Evolutionary conservation across 2,113 vertebrate species (phyloP).

Genomic region (Ophthalmolycus amberensis): DNA sequence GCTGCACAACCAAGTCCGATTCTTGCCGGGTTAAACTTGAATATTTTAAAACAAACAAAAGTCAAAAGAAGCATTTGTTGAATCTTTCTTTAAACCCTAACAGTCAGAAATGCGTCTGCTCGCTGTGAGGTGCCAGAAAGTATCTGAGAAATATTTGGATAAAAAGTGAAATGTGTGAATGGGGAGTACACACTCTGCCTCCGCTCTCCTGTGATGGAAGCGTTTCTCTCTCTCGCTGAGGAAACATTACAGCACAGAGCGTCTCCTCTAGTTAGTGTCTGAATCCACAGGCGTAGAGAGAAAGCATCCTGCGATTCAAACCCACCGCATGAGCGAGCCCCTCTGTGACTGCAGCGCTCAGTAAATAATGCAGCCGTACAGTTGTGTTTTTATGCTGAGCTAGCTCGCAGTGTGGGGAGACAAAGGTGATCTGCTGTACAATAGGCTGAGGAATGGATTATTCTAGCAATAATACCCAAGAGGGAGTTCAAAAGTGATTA

Average conservation of each 20-base stretch:
- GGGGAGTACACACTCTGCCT: slow-evolving; percentile 15
- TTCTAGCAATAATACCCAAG: slow-evolving; percentile 39
- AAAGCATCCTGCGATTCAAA: slow-evolving; percentile 39
- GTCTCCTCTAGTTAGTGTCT: slow-evolving; percentile 10
- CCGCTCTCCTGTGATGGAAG: slow-evolving; percentile 16
- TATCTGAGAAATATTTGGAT: slow-evolving; percentile 46
- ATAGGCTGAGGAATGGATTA: slow-evolving; percentile 32
- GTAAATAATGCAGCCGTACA: slow-evolving; percentile 25
- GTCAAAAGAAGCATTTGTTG: slow-evolving; percentile 39
- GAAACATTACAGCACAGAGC: background rate
- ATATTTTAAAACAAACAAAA: slow-evolving; percentile 29
- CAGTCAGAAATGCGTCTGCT: slow-evolving; percentile 24
- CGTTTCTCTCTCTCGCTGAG: slow-evolving; percentile 23
- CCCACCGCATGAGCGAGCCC: slow-evolving; percentile 18
- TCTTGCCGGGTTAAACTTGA: slow-evolving; percentile 16
- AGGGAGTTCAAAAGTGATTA: slow-evolving; percentile 26
- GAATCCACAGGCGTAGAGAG: background rate
- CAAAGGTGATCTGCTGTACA: slow-evolving; percentile 45
- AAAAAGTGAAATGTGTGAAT: slow-evolving; percentile 48
- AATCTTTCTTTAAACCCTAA: slow-evolving; percentile 49
- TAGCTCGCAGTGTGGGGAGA: slow-evolving; percentile 11
- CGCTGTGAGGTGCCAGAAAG: slow-evolving; percentile 22
- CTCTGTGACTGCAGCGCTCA: slow-evolving; percentile 16
- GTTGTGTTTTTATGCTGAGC: slow-evolving; percentile 31
- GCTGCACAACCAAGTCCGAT: background rate